phyloP scores from a whole-genome alignment of 2,113 vertebrate species.

The Picathartes gymnocephalus region DNA sequence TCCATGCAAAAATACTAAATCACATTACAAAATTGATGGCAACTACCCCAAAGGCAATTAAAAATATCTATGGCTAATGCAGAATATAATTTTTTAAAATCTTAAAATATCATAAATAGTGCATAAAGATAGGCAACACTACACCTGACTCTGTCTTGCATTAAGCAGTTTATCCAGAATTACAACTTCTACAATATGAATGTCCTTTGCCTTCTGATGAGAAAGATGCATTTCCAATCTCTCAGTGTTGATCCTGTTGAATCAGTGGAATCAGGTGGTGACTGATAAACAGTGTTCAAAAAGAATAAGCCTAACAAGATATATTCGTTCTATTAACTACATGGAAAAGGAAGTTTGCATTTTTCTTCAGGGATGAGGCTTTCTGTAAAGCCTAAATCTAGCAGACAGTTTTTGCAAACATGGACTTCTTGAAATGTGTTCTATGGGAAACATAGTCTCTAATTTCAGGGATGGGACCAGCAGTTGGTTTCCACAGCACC shows the following conservation, averaged over 20 bases:
- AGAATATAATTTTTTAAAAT: background rate
- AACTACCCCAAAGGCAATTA: background rate
- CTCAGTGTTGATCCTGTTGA: background rate
- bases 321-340: background rate
- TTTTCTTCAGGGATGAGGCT: background rate
- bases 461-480: background rate
- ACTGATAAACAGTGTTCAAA: background rate
- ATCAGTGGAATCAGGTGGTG: background rate
- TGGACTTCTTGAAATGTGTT: background rate
- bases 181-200: background rate
- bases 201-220: background rate
- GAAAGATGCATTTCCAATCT: background rate
- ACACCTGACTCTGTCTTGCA: background rate
- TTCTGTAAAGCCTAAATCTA: background rate
- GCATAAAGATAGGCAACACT: background rate
- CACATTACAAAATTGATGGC: background rate
- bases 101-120: background rate
- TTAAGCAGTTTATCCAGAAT: slow-evolving; percentile 11
- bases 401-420: background rate
- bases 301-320: background rate
- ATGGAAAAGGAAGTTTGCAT: background rate
- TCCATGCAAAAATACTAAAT: background rate
- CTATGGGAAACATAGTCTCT: background rate
- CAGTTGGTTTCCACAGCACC: background rate
- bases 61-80: background rate